Base-by-base conservation (phyloP, 2,113 vertebrate species). In the Falco punctatus region DNA sequence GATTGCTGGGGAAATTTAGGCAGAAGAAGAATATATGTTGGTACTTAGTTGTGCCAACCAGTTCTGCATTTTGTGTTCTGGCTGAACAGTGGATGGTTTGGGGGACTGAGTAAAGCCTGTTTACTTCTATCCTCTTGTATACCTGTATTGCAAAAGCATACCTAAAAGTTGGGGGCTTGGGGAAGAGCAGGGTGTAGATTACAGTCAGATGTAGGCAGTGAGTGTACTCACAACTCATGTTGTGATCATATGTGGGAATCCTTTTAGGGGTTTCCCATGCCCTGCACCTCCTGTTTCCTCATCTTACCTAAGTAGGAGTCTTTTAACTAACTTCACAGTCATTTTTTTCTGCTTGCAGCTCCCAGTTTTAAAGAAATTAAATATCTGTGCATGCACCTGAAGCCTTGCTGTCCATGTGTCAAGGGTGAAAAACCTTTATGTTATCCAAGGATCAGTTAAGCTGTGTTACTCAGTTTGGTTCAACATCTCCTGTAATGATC, bases 351-450 rank as follows among this genome's bases (percentile, higher is more conserved):
- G 14, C 44, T 64, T 72, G 40, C 32, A 86, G 18, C 40, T 88
- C 27, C 28, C 22, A n/a, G 0, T 40, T 78, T 80, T 77, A 86
- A 82, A 75, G 54, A 14, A 85, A 55, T 40, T 71, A 19, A 51
- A 88, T 44, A 44, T 40, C 32, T 62, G 2, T 28, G 26, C 40
- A 30, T 65, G 19, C 27, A 49, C 40, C 22, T 16, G 19, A 18
- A 80, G 4, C 26, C 32, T 70, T 70, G 49, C 26, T 1, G 1
- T 62, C 35, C 7, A 0, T 30, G 5, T 0, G 0, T 38, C 26
- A n/a, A 52, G 10, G 44, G 19, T 2, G 2, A 65, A 88, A 80
- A 85, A 24, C 19, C 44, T 55, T 33, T 62, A 18, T 64, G 62
- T 35, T 55, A 18, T 5, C 6, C 4, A 28, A 52, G 52, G 54